Base-by-base conservation (phyloP, 2,797 vertebrate species). In the Lacerta viridis region DNA sequence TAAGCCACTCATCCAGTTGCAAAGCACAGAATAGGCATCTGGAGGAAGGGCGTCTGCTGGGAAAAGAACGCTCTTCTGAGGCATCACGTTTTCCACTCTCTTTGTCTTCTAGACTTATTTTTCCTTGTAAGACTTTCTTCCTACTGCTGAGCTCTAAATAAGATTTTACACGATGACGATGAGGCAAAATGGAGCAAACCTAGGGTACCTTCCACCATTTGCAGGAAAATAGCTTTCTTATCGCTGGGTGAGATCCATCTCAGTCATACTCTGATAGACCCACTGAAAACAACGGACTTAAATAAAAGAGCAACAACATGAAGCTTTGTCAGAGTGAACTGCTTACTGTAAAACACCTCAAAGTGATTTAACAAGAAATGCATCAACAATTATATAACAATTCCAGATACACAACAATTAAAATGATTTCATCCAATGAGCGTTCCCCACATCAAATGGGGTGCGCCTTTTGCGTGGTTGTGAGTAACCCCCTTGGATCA, bases 111-210 rank as follows among this genome's bases (percentile, higher is more conserved):
- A 0, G 79, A 2, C 6, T 1, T 2, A 3, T 36, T 43, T 90
- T 92, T 74, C 39, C 43, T 72, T 87, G 72, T 85, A 36, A 46
- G 29, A 25, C 74, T 88, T 84, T 2, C 3, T 87, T 92, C 92
- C 90, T 13, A 59, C 91, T 83, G 76, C 18, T 23, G 43, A 82
- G 86, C 85, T 92, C 83, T 61, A 50, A 43, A 66, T 39, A 20
- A 1, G 41, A 86, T 33, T 17, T 43, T 61, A 75, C 93, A 92
- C 83, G 68, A 36, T 0, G 10, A 92, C 92, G 89, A 95, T 77
- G 64, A 46, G 91, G 76, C 93, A 87, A 80, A 80, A 87, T 81
- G 83, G 76, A 66, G 75, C 85, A 89, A 92, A 90, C 88, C 82
- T 90, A 91, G 13, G 36, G 36, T 72, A 87, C 17, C 4, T 66